These are phyloP conservation scores for Bemisia tabaci DNA, from an alignment of 1,140 invertebrate genomes.

Conservation along the genomic window DNA sequence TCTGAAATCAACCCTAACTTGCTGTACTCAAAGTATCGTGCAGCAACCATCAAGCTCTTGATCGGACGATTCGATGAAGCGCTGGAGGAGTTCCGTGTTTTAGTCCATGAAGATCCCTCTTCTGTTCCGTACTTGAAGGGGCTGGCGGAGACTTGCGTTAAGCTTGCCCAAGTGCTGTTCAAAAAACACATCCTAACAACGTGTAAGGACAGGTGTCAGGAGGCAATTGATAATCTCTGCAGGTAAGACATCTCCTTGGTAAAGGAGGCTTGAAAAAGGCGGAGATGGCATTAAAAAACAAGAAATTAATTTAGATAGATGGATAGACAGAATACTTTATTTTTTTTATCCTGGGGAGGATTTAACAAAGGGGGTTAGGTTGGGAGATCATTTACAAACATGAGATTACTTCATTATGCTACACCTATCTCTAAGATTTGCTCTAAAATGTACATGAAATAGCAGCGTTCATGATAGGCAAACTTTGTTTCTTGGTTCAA, in stretches of 20 bases:
- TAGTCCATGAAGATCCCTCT: constrained; percentile 43
- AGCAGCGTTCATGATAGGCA: no score
- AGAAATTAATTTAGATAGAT: no score
- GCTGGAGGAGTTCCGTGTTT: constrained; percentile 47
- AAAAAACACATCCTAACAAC: constrained; percentile 47
- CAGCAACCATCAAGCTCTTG: constrained; percentile 27
- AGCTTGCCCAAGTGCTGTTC: constrained; percentile 43
- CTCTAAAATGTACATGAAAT: no score
- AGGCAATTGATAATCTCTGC: constrained; percentile 44
- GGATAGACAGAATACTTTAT: no score
- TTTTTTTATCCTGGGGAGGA: no score
- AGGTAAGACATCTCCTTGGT: constrained; percentile 27
- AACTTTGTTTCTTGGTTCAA: no score
- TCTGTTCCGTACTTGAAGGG: constrained; percentile 68
- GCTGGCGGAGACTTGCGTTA: constrained; percentile 52
- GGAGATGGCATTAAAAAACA: no score
- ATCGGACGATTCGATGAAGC: constrained; percentile 57
- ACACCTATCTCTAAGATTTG: no score
- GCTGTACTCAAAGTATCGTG: neutral
- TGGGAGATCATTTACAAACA: no score
- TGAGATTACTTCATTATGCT: no score
- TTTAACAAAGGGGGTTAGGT: no score
- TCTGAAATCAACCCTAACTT: neutral
- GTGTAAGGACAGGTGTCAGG: constrained; percentile 49
- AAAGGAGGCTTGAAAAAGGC: no score